Base-by-base conservation (phyloP, 1,140 invertebrate genomes). In the Camponotus vicinus region DNA sequence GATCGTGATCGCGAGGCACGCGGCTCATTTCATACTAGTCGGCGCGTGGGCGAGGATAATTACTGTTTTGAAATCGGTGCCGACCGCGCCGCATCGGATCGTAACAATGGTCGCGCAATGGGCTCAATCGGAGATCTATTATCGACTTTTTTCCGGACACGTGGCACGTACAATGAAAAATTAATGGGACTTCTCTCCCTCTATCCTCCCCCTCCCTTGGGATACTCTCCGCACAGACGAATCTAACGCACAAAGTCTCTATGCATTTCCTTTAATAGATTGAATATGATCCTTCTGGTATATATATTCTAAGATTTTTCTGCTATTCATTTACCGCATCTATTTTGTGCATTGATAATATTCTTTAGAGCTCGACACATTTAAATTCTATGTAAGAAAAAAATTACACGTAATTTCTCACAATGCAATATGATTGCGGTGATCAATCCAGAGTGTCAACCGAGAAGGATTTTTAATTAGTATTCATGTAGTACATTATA, bases 11-110 rank as follows among this genome's bases (percentile, higher is more conserved):
- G 37, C 40, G 11, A 59, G 66, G 42, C 87, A 45, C 63, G 85
- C 49, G 66, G 55, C 55, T 69, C 86, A 61, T 63, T 84, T 80
- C 80, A 82, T 86, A 80, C 61, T 64, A n/a, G 59, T 34, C n/a
- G 27, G 45, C 63, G 86, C 90, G 87, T 90, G 67, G 85, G 90
- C 85, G 89, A 82, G 59, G 83, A 87, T 91, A 92, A 92, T 92
- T 92, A 92, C 78, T 71, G 88, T 88, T 90, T 91, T 59, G 90
- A 92, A 91, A 88, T 90, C 91, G 73, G 52, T 87, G 57, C 67
- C 76, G 76, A 71, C 49, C 55, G 42, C 57, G 71, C 83, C 90
- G 79, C 79, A 71, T 73, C 40, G 75, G 32, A 11, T 64, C 67
- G 71, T 55, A 88, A 90, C 89, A 90, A 90, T 90, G 57, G 78